These are phyloP conservation scores for Rhodinocichla rosea DNA, from an alignment of 2,113 vertebrate species.

Conservation along the genomic window DNA sequence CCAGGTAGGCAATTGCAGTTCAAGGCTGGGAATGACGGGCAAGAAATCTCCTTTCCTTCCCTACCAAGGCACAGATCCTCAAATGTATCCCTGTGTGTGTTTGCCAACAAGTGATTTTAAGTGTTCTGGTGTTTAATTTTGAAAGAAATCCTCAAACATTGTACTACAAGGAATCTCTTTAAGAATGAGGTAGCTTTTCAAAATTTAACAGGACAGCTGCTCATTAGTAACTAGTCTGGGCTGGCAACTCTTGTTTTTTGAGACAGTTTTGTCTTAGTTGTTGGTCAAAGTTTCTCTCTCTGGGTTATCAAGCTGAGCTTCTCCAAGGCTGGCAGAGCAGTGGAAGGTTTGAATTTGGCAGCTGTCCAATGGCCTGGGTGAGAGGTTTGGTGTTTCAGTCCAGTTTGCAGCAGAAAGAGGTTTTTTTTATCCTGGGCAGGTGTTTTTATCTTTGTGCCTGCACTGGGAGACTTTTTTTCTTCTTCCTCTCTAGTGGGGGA, in stretches of 20 bases:
- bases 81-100: not conserved
- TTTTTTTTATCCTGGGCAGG: rapidly evolving
- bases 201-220: not conserved
- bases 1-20: not conserved
- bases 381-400: not conserved
- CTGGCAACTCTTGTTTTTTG: not conserved
- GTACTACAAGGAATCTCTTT: not conserved
- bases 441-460: not conserved
- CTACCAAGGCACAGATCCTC: not conserved
- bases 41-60: not conserved
- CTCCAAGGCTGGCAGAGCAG: not conserved
- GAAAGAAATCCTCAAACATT: not conserved
- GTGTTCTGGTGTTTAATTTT: not conserved
- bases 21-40: not conserved
- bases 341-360: not conserved
- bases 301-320: not conserved
- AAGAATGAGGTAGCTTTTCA: not conserved
- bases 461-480: not conserved
- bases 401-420: not conserved
- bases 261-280: not conserved
- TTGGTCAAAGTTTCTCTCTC: not conserved
- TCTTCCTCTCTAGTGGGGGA: not conserved
- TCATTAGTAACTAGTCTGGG: not conserved
- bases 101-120: not conserved
- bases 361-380: not conserved